phyloP scores from a whole-genome alignment of 2,888 invertebrate species.

The Cancer borealis region DNA sequence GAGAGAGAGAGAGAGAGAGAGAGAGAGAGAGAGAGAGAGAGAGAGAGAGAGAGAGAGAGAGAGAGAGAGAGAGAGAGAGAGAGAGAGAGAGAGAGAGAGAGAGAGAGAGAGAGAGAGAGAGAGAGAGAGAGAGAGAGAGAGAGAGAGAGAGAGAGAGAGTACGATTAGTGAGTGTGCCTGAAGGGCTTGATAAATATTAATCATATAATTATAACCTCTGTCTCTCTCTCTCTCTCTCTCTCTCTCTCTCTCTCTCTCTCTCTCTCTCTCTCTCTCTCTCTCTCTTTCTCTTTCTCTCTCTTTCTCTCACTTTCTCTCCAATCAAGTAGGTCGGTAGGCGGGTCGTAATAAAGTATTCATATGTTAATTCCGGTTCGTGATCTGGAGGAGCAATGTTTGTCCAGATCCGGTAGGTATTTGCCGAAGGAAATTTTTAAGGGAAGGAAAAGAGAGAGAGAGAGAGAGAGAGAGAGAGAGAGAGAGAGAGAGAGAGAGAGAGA shows the following conservation, averaged over 20 bases:
- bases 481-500: not conserved
- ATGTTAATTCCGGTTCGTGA: conserved; percentile 67
- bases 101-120: too few relatives aligned
- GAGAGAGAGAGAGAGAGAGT: not conserved
- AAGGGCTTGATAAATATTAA: not conserved
- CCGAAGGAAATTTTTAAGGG: not conserved
- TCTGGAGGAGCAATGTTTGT: conserved; percentile 63
- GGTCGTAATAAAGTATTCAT: conserved; percentile 64
- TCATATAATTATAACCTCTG: conserved; percentile 4
- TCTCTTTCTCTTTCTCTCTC: conserved; percentile 46
- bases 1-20: conserved; percentile 20
- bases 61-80: too few relatives aligned
- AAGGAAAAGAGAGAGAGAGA: not conserved
- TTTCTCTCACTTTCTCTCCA: conserved; percentile 8
- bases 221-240: conserved; percentile 23
- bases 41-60: not conserved
- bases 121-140: not conserved
- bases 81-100: too few relatives aligned
- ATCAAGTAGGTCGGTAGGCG: conserved; percentile 26
- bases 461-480: not conserved
- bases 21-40: conserved; percentile 20
- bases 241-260: conserved; percentile 24
- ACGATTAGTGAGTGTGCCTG: conserved; percentile 20
- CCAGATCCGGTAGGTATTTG: conserved; percentile 54
- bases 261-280: conserved; percentile 49